Evolutionary conservation across 2,797 vertebrate species (phyloP).

Genomic region (Platalea minor): DNA sequence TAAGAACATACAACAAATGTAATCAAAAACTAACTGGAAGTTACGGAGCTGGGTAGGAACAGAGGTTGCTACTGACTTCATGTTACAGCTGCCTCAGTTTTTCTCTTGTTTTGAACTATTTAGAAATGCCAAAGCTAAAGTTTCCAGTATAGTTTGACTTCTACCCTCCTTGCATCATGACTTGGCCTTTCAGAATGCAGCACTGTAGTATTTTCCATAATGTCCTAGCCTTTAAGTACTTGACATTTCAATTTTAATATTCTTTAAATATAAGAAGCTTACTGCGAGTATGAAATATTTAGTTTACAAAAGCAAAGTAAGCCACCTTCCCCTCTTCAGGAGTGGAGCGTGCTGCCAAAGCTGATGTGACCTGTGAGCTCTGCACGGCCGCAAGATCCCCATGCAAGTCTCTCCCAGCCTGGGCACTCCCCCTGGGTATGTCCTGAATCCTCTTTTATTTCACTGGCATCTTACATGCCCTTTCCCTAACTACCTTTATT

Average conservation of each 20-base stretch:
- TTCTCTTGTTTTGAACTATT: neutral
- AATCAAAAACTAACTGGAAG: neutral
- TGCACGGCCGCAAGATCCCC: neutral
- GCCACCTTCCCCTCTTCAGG: neutral
- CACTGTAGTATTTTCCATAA: neutral
- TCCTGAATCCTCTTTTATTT: neutral
- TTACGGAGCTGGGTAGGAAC: neutral
- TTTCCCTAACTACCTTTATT: neutral
- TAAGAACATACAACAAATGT: neutral
- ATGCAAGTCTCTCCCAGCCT: neutral
- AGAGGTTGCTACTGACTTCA: neutral
- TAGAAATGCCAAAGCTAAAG: neutral
- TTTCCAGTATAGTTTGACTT: neutral
- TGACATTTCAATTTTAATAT: neutral
- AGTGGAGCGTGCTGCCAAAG: fast-evolving
- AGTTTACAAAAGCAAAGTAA: neutral
- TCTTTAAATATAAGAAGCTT: neutral
- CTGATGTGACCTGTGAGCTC: fast-evolving
- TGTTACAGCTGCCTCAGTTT: neutral
- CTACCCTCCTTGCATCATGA: neutral
- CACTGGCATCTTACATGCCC: neutral
- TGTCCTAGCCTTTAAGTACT: neutral
- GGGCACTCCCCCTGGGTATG: neutral
- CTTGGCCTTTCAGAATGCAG: fast-evolving
- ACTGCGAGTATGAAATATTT: neutral